Conservation (phyloP, 2,113 vertebrate genomes). For the Loxodonta africana region DNA sequence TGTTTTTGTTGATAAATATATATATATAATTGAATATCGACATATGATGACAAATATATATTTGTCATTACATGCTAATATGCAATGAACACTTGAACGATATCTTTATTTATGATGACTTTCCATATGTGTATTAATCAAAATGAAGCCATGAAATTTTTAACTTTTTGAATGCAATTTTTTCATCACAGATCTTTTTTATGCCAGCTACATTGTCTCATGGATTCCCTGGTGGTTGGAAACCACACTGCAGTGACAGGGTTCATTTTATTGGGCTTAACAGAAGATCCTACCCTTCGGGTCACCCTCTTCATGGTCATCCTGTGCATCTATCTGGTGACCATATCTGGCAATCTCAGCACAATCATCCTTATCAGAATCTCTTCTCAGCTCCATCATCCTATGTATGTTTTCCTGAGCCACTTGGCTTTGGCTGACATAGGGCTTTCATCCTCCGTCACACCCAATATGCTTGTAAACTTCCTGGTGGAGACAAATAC, state of each 20-base stretch:
- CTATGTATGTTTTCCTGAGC: slow-evolving; percentile 27
- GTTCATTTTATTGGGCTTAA: slow-evolving; percentile 23
- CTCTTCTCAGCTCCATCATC: slow-evolving; percentile 55
- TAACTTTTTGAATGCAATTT: background rate
- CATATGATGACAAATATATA: no score
- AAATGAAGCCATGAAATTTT: background rate
- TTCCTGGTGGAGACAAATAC: no score
- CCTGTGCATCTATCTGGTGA: slow-evolving; percentile 49
- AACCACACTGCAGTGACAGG: background rate
- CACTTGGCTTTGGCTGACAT: no score
- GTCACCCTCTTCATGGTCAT: background rate
- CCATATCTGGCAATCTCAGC: slow-evolving; percentile 65
- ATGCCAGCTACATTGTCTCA: background rate
- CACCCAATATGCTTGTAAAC: no score
- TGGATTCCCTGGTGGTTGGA: background rate
- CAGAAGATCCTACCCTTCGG: no score
- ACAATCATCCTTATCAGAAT: slow-evolving; percentile 62
- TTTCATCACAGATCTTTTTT: background rate
- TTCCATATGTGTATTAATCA: background rate
- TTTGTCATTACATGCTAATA: background rate
- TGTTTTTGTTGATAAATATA: background rate
- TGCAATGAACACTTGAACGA: background rate
- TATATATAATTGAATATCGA: no score
- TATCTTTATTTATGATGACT: background rate
- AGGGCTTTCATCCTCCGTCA: no score